A percentile compares a stretch with the other conserved stretches of the same genome.
Conservation (phyloP, 30 jellyfish, hydroid and myxozoan species). For the Euphysa ruthae region DNA sequence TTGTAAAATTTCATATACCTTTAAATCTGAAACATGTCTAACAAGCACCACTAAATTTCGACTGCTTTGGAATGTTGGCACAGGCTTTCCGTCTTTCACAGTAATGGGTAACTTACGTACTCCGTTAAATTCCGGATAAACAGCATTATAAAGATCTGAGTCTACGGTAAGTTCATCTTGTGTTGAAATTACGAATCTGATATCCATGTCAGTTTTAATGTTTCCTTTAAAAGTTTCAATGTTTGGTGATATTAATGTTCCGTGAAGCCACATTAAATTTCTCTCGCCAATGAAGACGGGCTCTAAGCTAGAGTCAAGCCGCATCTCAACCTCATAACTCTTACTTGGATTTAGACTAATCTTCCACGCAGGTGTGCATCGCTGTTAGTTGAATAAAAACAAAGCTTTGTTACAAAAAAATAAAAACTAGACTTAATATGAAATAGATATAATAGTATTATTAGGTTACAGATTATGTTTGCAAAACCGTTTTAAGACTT, state of each 20-base stretch:
- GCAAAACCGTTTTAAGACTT: too few species aligned
- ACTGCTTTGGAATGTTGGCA: not conserved
- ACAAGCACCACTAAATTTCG: not conserved
- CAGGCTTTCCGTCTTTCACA: conserved; percentile 24
- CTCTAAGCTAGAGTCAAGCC: conserved; percentile 19
- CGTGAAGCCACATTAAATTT: conserved; percentile 60
- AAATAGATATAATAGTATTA: too few species aligned
- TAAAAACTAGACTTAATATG: too few species aligned
- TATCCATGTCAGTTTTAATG: conserved; percentile 30
- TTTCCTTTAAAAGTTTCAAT: conserved; percentile 3
- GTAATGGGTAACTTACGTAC: not conserved
- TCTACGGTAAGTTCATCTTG: conserved; percentile 17
- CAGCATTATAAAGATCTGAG: conserved; percentile 40
- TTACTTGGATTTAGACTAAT: conserved; percentile 39
- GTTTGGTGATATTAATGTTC: conserved; percentile 35
- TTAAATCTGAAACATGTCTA: not conserved
- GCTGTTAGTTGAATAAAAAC: too few species aligned
- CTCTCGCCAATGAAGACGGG: conserved; percentile 44
- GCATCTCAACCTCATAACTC: conserved; percentile 57
- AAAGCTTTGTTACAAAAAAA: too few species aligned
- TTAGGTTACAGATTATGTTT: too few species aligned
- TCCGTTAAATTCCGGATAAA: conserved; percentile 14
- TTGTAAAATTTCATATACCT: too few species aligned
- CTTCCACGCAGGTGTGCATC: conserved; percentile 61
- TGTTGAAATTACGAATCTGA: conserved; percentile 38